These are phyloP conservation scores for Leucophenga maculata DNA, from an alignment of 2,888 invertebrate genomes.

Conservation along the genomic window DNA sequence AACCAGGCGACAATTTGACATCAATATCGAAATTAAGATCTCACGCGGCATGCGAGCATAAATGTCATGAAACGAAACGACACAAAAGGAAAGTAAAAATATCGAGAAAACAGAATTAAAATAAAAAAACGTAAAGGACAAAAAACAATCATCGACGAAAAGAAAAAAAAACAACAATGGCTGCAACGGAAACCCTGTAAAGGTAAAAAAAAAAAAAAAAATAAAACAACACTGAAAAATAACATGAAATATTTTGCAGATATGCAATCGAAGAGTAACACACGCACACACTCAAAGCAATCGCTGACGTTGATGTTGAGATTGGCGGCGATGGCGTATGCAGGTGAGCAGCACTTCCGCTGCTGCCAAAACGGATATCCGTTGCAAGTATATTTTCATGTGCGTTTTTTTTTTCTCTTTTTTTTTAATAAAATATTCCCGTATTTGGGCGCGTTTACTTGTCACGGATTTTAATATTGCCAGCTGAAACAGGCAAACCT, in stretches of 20 bases:
- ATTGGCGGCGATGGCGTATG: not conserved
- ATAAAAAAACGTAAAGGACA: not conserved
- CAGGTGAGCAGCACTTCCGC: conserved; percentile 44
- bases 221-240: conserved; percentile 24
- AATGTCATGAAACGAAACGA: not conserved
- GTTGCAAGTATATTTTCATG: conserved; percentile 47
- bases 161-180: conserved; percentile 18
- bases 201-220: conserved; percentile 25
- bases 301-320: not conserved
- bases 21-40: conserved; percentile 66
- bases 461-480: not conserved
- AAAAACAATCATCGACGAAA: not conserved
- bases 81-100: not conserved
- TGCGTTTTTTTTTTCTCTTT: conserved; percentile 12
- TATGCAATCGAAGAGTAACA: conserved; percentile 12
- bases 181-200: conserved; percentile 39
- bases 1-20: conserved; percentile 62
- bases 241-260: conserved; percentile 22
- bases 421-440: conserved; percentile 49
- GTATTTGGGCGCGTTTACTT: not conserved
- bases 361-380: conserved; percentile 53
- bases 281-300: conserved; percentile 1
- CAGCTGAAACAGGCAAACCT: no score
- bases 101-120: no score
- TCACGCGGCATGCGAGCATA: conserved; percentile 28